A percentile compares a stretch with the other conserved stretches of the same genome.
These are phyloP conservation scores for Chrysolina haemoptera DNA, from an alignment of 2,888 invertebrate genomes.

Conservation along the genomic window DNA sequence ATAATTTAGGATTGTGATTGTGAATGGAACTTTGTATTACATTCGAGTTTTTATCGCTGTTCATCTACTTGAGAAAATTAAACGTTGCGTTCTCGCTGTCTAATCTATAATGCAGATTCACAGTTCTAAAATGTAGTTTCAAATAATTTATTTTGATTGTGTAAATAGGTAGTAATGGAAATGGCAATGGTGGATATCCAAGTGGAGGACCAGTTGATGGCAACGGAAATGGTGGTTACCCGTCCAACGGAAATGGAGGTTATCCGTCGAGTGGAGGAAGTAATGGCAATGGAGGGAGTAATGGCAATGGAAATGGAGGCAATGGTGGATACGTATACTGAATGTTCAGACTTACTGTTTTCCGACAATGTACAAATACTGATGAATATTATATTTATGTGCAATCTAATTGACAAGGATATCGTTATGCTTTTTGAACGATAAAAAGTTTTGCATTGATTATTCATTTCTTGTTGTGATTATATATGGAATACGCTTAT, in stretches of 20 bases:
- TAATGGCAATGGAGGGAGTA: constrained; percentile 47
- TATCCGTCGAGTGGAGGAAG: constrained; percentile 46
- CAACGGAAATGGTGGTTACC: constrained; percentile 53
- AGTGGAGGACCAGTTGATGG: constrained; percentile 45
- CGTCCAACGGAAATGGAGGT: constrained; percentile 40
- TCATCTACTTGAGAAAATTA: no score
- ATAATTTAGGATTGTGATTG: no score
- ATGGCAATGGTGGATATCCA: constrained; percentile 48
- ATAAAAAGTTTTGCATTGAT: not conserved
- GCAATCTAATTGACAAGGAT: not conserved
- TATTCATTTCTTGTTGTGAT: not conserved
- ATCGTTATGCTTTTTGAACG: not conserved
- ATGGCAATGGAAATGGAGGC: constrained; percentile 45
- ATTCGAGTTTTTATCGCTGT: no score
- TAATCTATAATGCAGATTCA: no score
- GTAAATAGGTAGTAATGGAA: constrained; percentile 24
- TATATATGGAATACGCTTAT: constrained; percentile 9
- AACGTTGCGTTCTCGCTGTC: no score
- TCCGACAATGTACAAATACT: constrained; percentile 32
- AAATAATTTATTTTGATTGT: not conserved
- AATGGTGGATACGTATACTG: constrained; percentile 43
- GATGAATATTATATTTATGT: not conserved
- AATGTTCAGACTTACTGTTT: constrained; percentile 41
- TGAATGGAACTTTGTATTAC: no score
- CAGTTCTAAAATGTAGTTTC: no score